Base-by-base conservation (phyloP, 2,797 vertebrate species). In the Poeciliopsis presidionis region DNA sequence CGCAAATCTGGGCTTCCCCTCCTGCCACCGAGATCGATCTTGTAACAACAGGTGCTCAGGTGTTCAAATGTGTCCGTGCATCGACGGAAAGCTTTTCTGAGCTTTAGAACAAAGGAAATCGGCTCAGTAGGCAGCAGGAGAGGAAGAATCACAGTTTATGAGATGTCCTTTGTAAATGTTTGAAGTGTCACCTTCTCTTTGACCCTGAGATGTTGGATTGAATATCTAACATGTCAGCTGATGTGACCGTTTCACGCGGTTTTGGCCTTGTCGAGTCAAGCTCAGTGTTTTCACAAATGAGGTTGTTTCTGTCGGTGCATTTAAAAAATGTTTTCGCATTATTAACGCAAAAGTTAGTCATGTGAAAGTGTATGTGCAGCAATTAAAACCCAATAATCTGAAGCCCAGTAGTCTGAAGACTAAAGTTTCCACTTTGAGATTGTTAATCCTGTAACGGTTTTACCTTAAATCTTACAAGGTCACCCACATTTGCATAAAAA, bases 1-100 rank as follows among this genome's bases (percentile, higher is more conserved):
- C 88, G 79, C 88, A 93, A 87, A 92, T 91, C 86, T 81, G 73
- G 80, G 74, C 76, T 76, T 87, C 77, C 86, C 82, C 89, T 89
- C 90, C 89, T 75, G 90, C 86, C 80, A 90, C 81, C 7, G 5
- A 67, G 81, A 94, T 93, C 84, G 90, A 94, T 93, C 80, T 36
- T 79, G 33, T 87, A 90, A 91, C 91, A 91, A 92, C 92, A 92
- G 90, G 91, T 89, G 83, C 87, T 89, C 90, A 90, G 87, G 90
- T 92, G 91, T 90, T 90, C 88, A 85, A 80, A 88, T 88, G 87
- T 87, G 88, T 83, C 79, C 86, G 82, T n/a, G 63, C 90, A 90
- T 89, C 16, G 82, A 89, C 84, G 73, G 79, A 91, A 85, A 86
- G 86, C 84, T 87, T 87, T 84, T 84, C 80, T 83, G 76, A 84